These are phyloP conservation scores for Eptatretus burgeri DNA, from an alignment of 2,113 vertebrate genomes.

Conservation along the genomic window DNA sequence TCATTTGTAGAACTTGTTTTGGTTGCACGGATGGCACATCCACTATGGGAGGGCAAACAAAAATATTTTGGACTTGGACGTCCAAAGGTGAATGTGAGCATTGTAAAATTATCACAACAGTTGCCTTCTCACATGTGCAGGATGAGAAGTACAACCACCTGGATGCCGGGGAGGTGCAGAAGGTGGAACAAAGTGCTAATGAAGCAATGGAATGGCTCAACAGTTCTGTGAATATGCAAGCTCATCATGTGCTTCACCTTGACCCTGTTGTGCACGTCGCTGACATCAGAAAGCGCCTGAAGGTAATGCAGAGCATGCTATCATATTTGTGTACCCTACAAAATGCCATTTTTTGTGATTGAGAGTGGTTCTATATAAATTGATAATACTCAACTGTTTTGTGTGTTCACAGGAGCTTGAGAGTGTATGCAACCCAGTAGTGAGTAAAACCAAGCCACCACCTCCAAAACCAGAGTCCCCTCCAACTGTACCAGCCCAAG, in stretches of 20 bases:
- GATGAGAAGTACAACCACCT: constrained; percentile 55
- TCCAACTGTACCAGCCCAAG: constrained; percentile 22
- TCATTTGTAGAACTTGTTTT: no score
- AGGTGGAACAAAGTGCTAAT: constrained; percentile 38
- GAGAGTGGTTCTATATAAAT: constrained; percentile 8
- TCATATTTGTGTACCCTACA: background rate
- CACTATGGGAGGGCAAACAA: background rate
- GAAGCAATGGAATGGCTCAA: constrained; percentile 69
- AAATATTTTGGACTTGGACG: background rate
- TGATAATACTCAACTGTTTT: constrained; percentile 8
- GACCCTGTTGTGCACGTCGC: constrained; percentile 58
- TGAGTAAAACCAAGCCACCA: constrained; percentile 40
- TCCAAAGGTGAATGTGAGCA: no score
- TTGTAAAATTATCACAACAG: background rate
- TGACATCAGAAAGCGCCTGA: constrained; percentile 50
- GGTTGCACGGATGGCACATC: no score
- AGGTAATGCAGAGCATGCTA: constrained; percentile 21
- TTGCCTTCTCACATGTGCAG: constrained; percentile 14
- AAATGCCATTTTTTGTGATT: background rate
- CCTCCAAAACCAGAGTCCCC: constrained; percentile 21
- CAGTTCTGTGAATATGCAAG: constrained; percentile 55
- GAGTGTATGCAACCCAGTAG: constrained; percentile 34
- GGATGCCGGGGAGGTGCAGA: constrained; percentile 33
- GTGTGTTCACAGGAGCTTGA: constrained; percentile 36
- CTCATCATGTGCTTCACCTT: constrained; percentile 40